These are phyloP conservation scores for Dipodomys spectabilis DNA, from an alignment of 2,113 vertebrate genomes.

Conservation along the genomic window DNA sequence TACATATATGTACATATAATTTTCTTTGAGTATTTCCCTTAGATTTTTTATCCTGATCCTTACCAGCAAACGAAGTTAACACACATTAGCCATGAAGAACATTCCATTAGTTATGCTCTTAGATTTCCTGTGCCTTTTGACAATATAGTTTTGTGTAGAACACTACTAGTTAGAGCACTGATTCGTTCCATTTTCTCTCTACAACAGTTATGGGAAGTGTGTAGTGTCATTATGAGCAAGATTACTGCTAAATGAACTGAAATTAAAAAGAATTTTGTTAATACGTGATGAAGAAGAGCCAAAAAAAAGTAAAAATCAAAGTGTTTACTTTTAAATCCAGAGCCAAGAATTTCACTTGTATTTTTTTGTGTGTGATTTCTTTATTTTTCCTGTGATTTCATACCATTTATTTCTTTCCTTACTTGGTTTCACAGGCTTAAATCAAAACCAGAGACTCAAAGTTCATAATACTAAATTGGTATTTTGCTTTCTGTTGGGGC, in stretches of 20 bases:
- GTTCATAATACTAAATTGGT: background rate
- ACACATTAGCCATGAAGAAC: fast-evolving
- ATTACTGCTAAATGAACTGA: background rate
- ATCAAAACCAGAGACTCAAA: background rate
- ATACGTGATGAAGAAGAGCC: background rate
- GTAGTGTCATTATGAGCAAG: background rate
- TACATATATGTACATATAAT: no score
- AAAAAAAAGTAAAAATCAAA: background rate
- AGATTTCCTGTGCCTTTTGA: background rate
- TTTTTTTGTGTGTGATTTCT: background rate
- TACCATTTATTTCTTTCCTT: background rate
- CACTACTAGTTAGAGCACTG: background rate
- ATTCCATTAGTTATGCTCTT: background rate
- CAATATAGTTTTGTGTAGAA: background rate
- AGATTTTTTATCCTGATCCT: background rate
- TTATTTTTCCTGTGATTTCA: conserved; percentile 9
- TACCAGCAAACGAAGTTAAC: background rate
- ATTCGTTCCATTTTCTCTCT: background rate
- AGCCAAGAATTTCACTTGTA: background rate
- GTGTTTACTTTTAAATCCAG: background rate
- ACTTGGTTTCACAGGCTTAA: background rate
- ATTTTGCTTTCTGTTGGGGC: background rate
- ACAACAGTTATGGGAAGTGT: background rate
- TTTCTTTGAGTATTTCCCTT: background rate
- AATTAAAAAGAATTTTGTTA: background rate